phyloP scores from a whole-genome alignment of 2,113 vertebrate species.

The Butastur rufipennis region DNA sequence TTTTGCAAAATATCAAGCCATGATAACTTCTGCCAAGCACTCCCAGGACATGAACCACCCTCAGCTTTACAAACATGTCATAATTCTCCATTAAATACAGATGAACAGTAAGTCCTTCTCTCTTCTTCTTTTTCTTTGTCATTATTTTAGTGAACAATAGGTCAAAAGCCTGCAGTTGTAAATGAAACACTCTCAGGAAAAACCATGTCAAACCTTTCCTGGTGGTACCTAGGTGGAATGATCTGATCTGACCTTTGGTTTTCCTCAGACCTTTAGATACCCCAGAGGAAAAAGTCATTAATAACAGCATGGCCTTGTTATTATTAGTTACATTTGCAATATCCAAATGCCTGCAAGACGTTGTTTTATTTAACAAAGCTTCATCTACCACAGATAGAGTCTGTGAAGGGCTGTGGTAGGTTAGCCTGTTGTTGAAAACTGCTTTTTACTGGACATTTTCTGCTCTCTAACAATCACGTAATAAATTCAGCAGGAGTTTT shows the following conservation, averaged over 20 bases:
- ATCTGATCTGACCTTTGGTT: neutral
- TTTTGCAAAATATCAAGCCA: neutral
- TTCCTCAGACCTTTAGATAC: neutral
- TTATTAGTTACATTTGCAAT: neutral
- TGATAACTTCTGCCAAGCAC: neutral
- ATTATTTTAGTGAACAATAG: neutral
- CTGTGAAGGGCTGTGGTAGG: neutral
- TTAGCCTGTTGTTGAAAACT: neutral
- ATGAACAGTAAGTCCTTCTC: neutral
- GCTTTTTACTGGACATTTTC: neutral
- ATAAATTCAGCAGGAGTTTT: slow-evolving; percentile 28
- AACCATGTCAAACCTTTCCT: neutral
- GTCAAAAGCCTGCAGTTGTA: neutral
- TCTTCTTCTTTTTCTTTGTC: neutral
- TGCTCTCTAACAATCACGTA: neutral
- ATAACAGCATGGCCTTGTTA: neutral
- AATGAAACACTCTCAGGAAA: neutral
- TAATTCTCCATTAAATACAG: neutral
- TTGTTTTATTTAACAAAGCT: neutral
- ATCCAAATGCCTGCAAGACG: neutral
- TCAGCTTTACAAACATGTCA: neutral
- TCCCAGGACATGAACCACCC: neutral
- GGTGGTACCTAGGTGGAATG: neutral
- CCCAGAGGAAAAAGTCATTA: neutral
- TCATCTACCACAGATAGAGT: neutral